Conservation (phyloP, 2,888 invertebrate species). For the Drosophila glabriapex region DNA sequence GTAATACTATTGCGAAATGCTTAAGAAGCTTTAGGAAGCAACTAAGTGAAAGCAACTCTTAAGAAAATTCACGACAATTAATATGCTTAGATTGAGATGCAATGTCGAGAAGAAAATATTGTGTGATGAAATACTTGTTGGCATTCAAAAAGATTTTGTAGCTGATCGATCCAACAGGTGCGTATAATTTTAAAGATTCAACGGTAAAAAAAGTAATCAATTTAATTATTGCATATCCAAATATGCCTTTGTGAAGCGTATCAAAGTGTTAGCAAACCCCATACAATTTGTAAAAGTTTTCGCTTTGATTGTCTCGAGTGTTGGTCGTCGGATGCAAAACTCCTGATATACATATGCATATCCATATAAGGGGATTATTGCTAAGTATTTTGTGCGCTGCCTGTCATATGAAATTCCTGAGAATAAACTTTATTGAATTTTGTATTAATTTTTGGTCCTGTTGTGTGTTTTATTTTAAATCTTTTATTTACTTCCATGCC, state of each 20-base stretch:
- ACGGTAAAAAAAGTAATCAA: background rate
- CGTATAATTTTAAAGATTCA: background rate
- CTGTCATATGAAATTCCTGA: constrained; percentile 70
- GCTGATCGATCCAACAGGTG: too few relatives aligned
- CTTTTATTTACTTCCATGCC: constrained; percentile 47
- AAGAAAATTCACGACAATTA: background rate
- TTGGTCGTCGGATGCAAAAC: constrained; percentile 34
- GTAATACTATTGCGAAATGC: background rate
- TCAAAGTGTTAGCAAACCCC: background rate
- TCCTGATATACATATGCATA: constrained; percentile 29
- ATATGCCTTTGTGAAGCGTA: constrained; percentile 10
- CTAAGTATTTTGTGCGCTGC: constrained; percentile 39
- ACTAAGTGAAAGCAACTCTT: background rate
- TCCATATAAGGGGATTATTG: constrained; percentile 41
- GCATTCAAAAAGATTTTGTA: background rate
- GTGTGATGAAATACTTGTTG: background rate
- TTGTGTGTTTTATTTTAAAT: constrained; percentile 15
- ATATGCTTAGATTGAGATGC: background rate
- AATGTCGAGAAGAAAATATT: background rate
- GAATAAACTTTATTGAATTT: constrained; percentile 75
- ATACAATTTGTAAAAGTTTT: background rate
- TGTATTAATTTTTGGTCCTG: constrained; percentile 60
- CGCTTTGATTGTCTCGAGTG: constrained; percentile 25
- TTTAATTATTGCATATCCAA: background rate
- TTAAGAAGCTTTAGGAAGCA: background rate